Conservation (phyloP, 2,888 invertebrate species). For the Malacosoma neustria region DNA sequence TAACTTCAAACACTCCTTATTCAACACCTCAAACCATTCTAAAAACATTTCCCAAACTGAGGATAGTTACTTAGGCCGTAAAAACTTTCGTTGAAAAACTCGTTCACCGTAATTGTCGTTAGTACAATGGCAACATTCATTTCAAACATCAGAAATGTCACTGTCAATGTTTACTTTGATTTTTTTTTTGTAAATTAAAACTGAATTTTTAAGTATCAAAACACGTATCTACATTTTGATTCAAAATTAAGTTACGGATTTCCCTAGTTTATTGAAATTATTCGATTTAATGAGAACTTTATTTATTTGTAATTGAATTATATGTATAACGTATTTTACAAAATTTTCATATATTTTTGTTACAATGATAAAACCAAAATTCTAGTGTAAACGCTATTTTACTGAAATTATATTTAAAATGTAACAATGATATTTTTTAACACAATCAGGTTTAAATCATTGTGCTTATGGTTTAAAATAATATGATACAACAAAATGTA, state of each 20-base stretch:
- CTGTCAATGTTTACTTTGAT: background rate
- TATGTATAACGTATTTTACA: slow-evolving; percentile 39
- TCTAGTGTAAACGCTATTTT: too few relatives aligned
- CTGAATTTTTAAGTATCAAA: slow-evolving; percentile 13
- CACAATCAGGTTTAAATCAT: too few relatives aligned
- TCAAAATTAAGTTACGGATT: slow-evolving; percentile 6
- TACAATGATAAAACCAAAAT: slow-evolving; percentile 12
- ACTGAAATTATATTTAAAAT: too few relatives aligned
- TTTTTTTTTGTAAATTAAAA: background rate
- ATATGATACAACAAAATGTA: too few relatives aligned
- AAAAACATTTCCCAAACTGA: too few relatives aligned
- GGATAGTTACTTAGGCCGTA: too few relatives aligned
- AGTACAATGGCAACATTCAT: background rate
- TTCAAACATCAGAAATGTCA: background rate
- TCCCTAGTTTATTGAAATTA: slow-evolving; percentile 4
- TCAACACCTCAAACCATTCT: too few relatives aligned
- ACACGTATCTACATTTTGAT: slow-evolving; percentile 9
- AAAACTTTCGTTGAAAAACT: too few relatives aligned
- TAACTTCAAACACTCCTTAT: too few relatives aligned
- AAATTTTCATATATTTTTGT: slow-evolving; percentile 21
- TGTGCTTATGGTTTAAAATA: too few relatives aligned
- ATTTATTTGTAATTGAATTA: slow-evolving; percentile 27
- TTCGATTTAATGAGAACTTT: slow-evolving; percentile 26
- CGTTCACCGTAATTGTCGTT: too few relatives aligned
- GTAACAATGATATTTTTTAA: too few relatives aligned